These are phyloP conservation scores for Pangasius djambal DNA, from an alignment of 2,797 vertebrate species.

Conservation along the genomic window DNA sequence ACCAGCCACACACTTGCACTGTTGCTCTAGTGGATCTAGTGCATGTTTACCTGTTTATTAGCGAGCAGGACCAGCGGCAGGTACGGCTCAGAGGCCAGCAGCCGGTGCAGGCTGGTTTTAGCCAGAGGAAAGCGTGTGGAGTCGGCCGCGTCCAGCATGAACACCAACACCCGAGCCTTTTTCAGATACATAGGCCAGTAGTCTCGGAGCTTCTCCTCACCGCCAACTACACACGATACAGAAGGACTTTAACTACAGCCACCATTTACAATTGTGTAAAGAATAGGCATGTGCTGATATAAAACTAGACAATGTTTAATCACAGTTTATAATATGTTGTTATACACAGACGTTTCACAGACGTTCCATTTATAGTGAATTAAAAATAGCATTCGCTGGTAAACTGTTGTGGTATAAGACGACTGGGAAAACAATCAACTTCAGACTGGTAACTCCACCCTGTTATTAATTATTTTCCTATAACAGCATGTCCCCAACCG, in stretches of 20 bases:
- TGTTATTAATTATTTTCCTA: not conserved
- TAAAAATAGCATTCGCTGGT: not conserved
- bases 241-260: not conserved
- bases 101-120: slow-evolving; percentile 82
- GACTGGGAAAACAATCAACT: not conserved
- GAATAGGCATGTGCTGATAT: not conserved
- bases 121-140: slow-evolving; percentile 81
- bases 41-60: slow-evolving; percentile 91
- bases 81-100: slow-evolving; percentile 75
- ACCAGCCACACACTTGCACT: not conserved
- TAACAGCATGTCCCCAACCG: not conserved
- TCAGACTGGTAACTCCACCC: not conserved
- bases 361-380: not conserved
- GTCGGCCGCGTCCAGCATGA: slow-evolving; percentile 88
- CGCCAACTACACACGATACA: slow-evolving; percentile 80
- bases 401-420: not conserved
- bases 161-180: slow-evolving; percentile 84
- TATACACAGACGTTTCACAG: not conserved
- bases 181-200: slow-evolving; percentile 87
- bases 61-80: slow-evolving; percentile 91
- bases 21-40: no score
- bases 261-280: not conserved
- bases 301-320: not conserved
- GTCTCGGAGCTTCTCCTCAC: slow-evolving; percentile 80
- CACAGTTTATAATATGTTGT: not conserved